phyloP scores from a whole-genome alignment of 2,888 invertebrate species.

The Orgyia antiqua region DNA sequence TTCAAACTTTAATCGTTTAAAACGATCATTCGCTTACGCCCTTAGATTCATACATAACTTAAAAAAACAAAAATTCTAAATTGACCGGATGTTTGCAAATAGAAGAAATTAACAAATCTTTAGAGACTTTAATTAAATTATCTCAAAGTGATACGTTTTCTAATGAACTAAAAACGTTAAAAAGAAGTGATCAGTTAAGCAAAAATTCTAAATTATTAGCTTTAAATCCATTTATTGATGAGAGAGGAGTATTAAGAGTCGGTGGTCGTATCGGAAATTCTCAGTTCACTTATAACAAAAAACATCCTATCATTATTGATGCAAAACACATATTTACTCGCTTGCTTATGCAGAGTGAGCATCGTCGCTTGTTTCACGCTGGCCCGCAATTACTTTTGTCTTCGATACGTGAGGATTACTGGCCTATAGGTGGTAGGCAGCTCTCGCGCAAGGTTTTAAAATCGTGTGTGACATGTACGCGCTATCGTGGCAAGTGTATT shows the following conservation, averaged over 20 bases:
- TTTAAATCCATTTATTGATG: neutral
- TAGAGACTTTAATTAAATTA: neutral
- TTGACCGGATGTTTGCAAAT: neutral
- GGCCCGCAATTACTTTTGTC: too few species aligned
- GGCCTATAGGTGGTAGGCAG: too few species aligned
- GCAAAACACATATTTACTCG: neutral
- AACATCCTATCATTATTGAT: neutral
- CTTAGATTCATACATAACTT: neutral
- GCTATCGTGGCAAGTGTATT: constrained; percentile 4
- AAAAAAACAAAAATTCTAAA: neutral
- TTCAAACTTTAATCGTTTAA: neutral
- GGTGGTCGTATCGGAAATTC: neutral
- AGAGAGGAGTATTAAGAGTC: neutral
- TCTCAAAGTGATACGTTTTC: neutral
- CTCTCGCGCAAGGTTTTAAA: too few species aligned
- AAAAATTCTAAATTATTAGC: neutral
- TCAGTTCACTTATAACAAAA: neutral
- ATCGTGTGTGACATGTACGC: neutral
- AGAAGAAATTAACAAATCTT: neutral
- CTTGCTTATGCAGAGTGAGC: neutral
- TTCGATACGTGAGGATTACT: neutral
- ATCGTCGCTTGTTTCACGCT: neutral
- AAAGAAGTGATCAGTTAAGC: neutral
- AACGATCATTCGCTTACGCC: neutral
- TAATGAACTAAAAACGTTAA: neutral